Evolutionary conservation across 2,113 vertebrate species (phyloP).

Genomic region (Pelodiscus sinensis): DNA sequence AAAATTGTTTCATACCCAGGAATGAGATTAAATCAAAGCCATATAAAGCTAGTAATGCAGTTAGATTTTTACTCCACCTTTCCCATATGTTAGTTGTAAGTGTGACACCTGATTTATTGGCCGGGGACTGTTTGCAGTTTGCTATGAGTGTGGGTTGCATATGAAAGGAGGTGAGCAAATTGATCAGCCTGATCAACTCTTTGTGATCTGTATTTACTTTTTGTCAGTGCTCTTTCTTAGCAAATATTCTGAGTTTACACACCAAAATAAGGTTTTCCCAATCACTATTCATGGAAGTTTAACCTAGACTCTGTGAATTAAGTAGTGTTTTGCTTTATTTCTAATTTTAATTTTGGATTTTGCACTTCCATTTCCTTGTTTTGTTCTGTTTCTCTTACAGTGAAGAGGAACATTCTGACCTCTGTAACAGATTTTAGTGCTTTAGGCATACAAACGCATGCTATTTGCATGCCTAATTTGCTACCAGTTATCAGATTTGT

Average conservation of each 20-base stretch:
- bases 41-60: neutral
- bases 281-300: neutral
- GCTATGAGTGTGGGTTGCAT: rapidly evolving
- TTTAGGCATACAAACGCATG: neutral
- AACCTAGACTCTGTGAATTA: constrained; percentile 32
- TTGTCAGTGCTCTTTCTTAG: constrained; percentile 2
- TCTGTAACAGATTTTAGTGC: neutral
- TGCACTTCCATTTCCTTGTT: neutral
- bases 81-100: constrained; percentile 23
- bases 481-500: neutral
- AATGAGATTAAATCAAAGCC: constrained; percentile 17
- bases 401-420: neutral
- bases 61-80: constrained; percentile 12
- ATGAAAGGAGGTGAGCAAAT: neutral
- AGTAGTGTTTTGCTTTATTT: constrained; percentile 18
- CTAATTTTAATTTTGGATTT: neutral
- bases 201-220: rapidly evolving
- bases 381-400: neutral
- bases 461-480: too few species aligned
- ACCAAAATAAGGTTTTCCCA: constrained; percentile 20
- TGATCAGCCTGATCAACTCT: rapidly evolving
- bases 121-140: constrained; percentile 23
- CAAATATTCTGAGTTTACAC: neutral
- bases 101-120: neutral
- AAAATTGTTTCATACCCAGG: neutral